phyloP scores from a whole-genome alignment of 2,113 vertebrate species.

The Tichodroma muraria region DNA sequence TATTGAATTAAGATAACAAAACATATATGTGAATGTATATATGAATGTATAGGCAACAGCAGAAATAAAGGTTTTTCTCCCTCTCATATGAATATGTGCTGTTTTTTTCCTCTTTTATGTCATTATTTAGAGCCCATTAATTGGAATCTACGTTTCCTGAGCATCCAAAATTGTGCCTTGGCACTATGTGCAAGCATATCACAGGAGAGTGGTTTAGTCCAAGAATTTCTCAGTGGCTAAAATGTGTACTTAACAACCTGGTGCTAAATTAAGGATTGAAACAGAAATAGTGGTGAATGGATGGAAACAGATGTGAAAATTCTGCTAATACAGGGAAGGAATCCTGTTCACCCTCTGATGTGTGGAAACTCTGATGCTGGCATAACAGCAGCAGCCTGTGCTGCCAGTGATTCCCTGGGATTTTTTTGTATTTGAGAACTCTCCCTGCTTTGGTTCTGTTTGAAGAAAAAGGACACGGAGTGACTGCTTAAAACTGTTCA shows the following conservation, averaged over 20 bases:
- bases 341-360: background rate
- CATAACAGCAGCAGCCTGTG: background rate
- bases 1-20: background rate
- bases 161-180: background rate
- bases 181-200: rapidly evolving
- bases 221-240: background rate
- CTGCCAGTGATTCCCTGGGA: background rate
- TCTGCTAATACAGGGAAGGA: background rate
- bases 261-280: background rate
- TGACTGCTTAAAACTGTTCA: background rate
- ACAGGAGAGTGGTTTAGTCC: background rate
- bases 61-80: background rate
- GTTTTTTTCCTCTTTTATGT: background rate
- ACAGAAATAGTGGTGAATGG: background rate
- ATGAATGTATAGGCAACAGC: background rate
- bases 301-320: background rate
- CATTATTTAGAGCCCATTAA: background rate
- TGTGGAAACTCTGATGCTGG: background rate
- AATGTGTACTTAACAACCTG: background rate
- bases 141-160: background rate
- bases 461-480: background rate
- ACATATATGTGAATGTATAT: background rate
- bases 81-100: background rate
- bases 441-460: background rate
- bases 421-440: background rate